Percentiles rank a stretch among this genome's conserved stretches.
phyloP scores from a whole-genome alignment of 2,888 invertebrate species.

The Girardia tigrina region DNA sequence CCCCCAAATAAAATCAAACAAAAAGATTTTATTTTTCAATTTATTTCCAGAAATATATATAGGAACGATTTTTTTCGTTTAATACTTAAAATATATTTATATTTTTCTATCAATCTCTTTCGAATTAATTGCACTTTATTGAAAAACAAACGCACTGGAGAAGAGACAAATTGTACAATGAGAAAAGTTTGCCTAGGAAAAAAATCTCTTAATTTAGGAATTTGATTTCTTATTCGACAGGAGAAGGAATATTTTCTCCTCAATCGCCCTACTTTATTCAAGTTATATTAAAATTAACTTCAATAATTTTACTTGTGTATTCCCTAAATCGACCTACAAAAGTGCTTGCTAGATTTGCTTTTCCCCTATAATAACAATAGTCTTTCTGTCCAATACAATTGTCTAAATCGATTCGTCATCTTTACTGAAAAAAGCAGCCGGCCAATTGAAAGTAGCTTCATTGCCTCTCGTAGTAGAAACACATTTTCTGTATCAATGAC shows the following conservation, averaged over 20 bases:
- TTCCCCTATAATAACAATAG: background rate
- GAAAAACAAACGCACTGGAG: background rate
- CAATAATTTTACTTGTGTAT: background rate
- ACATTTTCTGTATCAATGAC: background rate
- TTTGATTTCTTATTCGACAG: constrained; percentile 23
- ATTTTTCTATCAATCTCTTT: constrained; percentile 2
- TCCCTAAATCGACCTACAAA: constrained; percentile 1
- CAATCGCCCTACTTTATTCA: constrained; percentile 15
- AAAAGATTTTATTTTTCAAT: too few species aligned
- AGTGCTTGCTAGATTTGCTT: background rate
- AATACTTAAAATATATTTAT: too few species aligned
- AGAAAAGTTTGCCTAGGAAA: constrained; percentile 3
- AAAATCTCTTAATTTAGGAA: constrained; percentile 20
- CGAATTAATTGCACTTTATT: background rate
- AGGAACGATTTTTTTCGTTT: too few species aligned
- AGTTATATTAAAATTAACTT: constrained; percentile 19
- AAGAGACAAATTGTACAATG: constrained; percentile 15
- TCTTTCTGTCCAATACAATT: constrained; percentile 23
- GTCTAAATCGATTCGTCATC: constrained; percentile 5
- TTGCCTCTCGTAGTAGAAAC: background rate
- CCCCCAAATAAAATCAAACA: too few species aligned
- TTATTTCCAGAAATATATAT: too few species aligned
- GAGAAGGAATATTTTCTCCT: background rate
- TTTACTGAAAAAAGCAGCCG: background rate
- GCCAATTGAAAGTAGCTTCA: constrained; percentile 8